Percentiles rank a stretch among this genome's conserved stretches.
Evolutionary conservation across 2,888 invertebrate species (phyloP).

Genomic region (Pristionchus japonicus): DNA sequence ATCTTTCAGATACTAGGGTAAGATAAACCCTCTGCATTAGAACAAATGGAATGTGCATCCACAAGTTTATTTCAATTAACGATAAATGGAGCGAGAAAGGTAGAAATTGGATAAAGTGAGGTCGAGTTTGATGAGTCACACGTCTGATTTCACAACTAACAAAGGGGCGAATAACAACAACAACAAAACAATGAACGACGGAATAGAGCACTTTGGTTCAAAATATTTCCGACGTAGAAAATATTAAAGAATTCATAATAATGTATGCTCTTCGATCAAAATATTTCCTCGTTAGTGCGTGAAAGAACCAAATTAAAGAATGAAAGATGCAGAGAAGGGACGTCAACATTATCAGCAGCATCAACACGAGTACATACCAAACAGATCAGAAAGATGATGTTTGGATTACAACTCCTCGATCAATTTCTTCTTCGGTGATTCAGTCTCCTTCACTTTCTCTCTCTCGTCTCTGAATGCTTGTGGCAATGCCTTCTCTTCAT

Average conservation of each 20-base stretch:
- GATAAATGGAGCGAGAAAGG: not conserved
- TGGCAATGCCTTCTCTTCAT: constrained; percentile 12
- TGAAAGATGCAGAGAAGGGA: too few species aligned
- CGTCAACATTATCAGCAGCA: too few species aligned
- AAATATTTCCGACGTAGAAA: too few species aligned
- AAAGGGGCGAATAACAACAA: not conserved
- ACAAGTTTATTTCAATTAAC: not conserved
- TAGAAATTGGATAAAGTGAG: not conserved
- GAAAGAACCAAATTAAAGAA: too few species aligned
- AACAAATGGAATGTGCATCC: not conserved
- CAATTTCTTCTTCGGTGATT: constrained; percentile 35
- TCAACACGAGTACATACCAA: too few species aligned
- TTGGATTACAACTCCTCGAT: constrained; percentile 50
- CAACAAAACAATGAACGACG: not conserved
- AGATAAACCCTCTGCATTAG: not conserved
- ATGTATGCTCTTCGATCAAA: too few species aligned
- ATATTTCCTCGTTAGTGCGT: too few species aligned
- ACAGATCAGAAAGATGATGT: too few species aligned
- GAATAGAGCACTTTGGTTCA: too few species aligned
- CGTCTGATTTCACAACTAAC: constrained; percentile 15
- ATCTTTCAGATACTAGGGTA: not conserved
- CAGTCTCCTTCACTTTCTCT: not conserved
- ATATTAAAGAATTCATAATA: too few species aligned
- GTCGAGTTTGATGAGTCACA: constrained; percentile 17
- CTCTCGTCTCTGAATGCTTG: constrained; percentile 31